These are phyloP conservation scores for Nemopilema nomurai DNA, from an alignment of 30 jellyfish, hydroid and myxozoan species.

Conservation along the genomic window DNA sequence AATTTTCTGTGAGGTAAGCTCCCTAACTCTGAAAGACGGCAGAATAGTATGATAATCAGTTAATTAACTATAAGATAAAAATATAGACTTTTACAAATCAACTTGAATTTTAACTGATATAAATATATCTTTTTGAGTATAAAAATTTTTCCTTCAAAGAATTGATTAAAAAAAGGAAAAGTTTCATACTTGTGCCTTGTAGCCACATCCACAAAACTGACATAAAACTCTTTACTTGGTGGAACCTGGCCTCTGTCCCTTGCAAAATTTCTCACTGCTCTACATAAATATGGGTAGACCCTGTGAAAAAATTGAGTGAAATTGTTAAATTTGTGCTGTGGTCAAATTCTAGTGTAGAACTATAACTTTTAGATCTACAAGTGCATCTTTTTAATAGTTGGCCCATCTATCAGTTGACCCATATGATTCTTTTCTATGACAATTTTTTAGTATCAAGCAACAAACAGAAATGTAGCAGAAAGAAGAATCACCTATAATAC, in stretches of 20 bases:
- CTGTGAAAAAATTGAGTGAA: conserved; percentile 38
- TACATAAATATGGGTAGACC: conserved; percentile 93
- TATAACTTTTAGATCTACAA: too few species aligned
- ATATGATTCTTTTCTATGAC: background rate
- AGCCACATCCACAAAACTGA: conserved; percentile 93
- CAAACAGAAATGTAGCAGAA: background rate
- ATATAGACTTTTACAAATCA: too few species aligned
- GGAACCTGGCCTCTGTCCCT: conserved; percentile 99
- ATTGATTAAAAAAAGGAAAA: background rate
- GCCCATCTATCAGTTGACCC: too few species aligned
- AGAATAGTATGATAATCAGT: background rate
- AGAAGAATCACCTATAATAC: conserved; percentile 76
- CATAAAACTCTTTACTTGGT: conserved; percentile 90
- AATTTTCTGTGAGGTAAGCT: conserved; percentile 91
- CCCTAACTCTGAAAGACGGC: conserved; percentile 83
- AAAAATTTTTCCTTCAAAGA: too few species aligned
- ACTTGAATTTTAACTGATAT: background rate
- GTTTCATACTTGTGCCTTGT: conserved; percentile 93
- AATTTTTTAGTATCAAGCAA: background rate
- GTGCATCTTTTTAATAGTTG: too few species aligned
- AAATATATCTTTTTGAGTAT: too few species aligned
- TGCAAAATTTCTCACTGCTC: conserved; percentile 98
- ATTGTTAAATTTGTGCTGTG: too few species aligned
- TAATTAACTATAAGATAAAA: background rate
- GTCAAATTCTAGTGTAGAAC: too few species aligned